Evolutionary conservation across 1,140 invertebrate genomes (phyloP), one percentile per base, ranked within the genome.

Genomic region (Adelges cooleyi): DNA sequence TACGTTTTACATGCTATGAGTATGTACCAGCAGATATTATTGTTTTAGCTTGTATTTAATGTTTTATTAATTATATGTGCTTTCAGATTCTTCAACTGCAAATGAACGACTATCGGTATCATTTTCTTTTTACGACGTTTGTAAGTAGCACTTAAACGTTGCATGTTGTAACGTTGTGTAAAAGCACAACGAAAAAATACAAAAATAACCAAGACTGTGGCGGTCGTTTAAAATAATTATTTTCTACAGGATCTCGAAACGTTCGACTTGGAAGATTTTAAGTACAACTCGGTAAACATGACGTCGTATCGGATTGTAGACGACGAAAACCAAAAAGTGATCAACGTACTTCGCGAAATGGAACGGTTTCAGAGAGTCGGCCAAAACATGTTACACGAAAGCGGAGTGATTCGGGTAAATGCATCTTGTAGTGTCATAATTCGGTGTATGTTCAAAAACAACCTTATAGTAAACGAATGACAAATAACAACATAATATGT

Each of bases 281-380:
- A 90, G 73, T 93, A 94, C 78, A 94, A 94, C 75, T 86, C 85
- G 65, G 91, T 94, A 15, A 95, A 95, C 75, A 94, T 95, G 78
- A 94, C 90, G 42, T 89, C 90, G 5, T 95, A 89, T 77, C 79
- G 91, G 51, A 76, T 95, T 59, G 88, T 93, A 3, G 89, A 93
- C 74, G 80, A 86, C 1, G 86, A 86, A 23, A 84, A 88, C 56
- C 79, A 82, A 42, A 82, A 83, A 70, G 88, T 92, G 23, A 79
- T 80, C 66, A 85, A 89, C 66, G 80, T 84, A 2, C 79, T 94
- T 10, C 81, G 84, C 69, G 85, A 92, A 69, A 94, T 95, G 88
- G 86, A 92, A 77, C 84, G 85, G 70, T 90, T 92, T 71, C 89
- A 92, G 69, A 85, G 87, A 1, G 84, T 89, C 66, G 87, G 87